Percentiles rank a stretch among this genome's conserved stretches.
Conservation (phyloP, 2,888 invertebrate species). For the Cecidostiba fungosa region DNA sequence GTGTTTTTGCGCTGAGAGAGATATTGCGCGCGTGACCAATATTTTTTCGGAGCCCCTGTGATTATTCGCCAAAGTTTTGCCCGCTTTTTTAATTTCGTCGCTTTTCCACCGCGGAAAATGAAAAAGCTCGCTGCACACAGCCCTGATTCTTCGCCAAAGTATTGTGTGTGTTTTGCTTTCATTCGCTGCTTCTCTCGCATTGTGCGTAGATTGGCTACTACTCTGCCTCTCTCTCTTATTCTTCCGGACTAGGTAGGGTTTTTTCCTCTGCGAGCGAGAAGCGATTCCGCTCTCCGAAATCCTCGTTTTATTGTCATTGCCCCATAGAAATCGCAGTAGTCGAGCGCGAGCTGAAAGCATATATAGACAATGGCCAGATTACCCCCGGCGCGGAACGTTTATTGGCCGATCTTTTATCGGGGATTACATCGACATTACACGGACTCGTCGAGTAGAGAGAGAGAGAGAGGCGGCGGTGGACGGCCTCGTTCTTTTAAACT, state of each 20-base stretch:
- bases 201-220: not conserved
- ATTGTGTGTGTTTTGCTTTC: not conserved
- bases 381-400: constrained; percentile 53
- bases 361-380: constrained; percentile 60
- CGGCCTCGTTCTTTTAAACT: constrained; percentile 32
- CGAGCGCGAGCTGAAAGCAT: constrained; percentile 37
- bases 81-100: not conserved
- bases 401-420: constrained; percentile 61
- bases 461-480: not conserved
- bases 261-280: not conserved
- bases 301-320: constrained; percentile 60
- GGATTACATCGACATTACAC: constrained; percentile 60
- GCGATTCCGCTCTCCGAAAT: constrained; percentile 56
- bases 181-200: not conserved
- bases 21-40: constrained; percentile 35
- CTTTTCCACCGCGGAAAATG: not conserved
- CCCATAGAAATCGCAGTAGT: constrained; percentile 55
- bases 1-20: not conserved
- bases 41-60: constrained; percentile 21
- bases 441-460: not conserved
- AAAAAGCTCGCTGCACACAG: not conserved
- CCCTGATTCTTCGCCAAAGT: not conserved
- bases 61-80: constrained; percentile 24
- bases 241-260: not conserved
- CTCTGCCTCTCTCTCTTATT: not conserved